These are phyloP conservation scores for Rhabdomys dilectus DNA, from an alignment of 2,113 vertebrate genomes.

Conservation along the genomic window DNA sequence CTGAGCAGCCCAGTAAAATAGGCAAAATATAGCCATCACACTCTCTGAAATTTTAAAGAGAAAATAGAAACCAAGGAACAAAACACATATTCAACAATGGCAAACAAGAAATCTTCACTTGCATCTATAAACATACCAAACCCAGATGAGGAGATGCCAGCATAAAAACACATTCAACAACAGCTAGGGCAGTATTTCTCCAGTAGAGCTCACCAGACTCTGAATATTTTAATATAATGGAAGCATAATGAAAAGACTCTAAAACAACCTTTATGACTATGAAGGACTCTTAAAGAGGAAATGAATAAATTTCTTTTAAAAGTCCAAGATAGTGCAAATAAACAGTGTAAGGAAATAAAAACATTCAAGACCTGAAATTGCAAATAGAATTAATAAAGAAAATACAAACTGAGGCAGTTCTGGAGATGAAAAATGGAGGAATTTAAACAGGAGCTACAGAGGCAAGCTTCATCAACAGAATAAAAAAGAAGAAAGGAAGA, in stretches of 20 bases:
- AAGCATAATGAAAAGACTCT: background rate
- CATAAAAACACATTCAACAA: background rate
- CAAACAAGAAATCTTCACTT: background rate
- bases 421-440: background rate
- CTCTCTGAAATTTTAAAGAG: background rate
- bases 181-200: background rate
- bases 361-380: background rate
- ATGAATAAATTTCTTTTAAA: background rate
- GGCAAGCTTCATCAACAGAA: background rate
- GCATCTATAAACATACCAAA: background rate
- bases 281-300: background rate
- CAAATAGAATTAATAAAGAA: background rate
- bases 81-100: background rate
- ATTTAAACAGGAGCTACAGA: background rate
- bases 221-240: background rate
- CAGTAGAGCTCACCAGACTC: background rate
- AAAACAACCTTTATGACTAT: background rate
- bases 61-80: background rate
- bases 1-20: background rate
- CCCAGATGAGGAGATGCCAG: background rate
- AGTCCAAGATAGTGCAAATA: background rate
- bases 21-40: background rate
- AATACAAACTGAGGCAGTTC: background rate
- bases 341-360: background rate
- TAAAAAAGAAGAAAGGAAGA: background rate